A percentile compares a stretch with the other conserved stretches of the same genome.
Evolutionary conservation across 2,888 invertebrate species (phyloP).

Genomic region (Lasioglossum pauxillum): DNA sequence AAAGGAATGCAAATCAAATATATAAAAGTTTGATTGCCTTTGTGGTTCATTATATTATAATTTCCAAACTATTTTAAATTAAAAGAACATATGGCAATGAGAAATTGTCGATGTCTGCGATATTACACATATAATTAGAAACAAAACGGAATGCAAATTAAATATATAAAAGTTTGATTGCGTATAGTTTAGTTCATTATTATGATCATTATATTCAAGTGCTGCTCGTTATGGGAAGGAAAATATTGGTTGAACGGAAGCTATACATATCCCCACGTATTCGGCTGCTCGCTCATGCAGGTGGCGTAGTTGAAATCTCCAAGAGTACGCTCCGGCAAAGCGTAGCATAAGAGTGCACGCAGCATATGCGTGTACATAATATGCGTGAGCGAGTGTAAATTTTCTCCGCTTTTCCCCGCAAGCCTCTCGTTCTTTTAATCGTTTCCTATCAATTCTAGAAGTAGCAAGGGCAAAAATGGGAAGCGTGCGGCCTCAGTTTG

Average conservation of each 20-base stretch:
- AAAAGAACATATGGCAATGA: too few relatives aligned
- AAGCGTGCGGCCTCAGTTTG: neutral
- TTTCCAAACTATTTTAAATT: too few relatives aligned
- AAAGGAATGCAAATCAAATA: too few relatives aligned
- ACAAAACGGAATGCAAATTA: too few relatives aligned
- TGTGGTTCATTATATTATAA: too few relatives aligned
- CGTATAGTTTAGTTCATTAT: too few relatives aligned
- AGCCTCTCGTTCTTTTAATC: slow-evolving; percentile 31
- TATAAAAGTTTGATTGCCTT: too few relatives aligned
- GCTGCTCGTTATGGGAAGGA: neutral
- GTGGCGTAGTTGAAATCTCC: slow-evolving; percentile 35
- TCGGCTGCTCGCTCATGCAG: slow-evolving; percentile 17
- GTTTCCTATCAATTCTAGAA: slow-evolving; percentile 36
- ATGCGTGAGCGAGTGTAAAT: slow-evolving; percentile 12
- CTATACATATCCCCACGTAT: neutral
- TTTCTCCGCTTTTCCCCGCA: neutral
- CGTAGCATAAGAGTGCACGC: neutral
- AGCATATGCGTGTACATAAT: neutral
- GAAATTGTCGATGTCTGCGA: too few relatives aligned
- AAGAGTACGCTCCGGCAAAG: neutral
- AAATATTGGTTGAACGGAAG: slow-evolving; percentile 7
- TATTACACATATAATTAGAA: too few relatives aligned
- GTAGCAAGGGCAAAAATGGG: slow-evolving; percentile 20
- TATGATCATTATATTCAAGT: neutral
- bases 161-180: too few relatives aligned